These are phyloP conservation scores for Ataeniobius toweri DNA, from an alignment of 2,797 vertebrate species.

Conservation along the genomic window DNA sequence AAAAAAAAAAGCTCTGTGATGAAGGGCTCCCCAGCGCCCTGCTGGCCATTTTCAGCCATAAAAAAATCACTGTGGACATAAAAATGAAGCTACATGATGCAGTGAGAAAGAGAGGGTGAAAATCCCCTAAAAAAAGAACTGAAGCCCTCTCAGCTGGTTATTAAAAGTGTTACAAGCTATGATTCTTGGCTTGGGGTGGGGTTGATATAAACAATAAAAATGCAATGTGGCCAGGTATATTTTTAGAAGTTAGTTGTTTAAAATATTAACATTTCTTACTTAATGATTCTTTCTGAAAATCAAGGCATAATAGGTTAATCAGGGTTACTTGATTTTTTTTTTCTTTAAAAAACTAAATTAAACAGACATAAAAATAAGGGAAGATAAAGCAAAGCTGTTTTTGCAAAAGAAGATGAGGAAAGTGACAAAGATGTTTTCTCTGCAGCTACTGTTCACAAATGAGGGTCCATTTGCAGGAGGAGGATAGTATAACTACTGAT, in stretches of 20 bases:
- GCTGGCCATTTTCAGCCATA: conserved; percentile 1
- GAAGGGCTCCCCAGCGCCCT: not conserved
- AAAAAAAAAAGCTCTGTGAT: not conserved
- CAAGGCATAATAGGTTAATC: not conserved
- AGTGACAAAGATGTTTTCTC: not conserved
- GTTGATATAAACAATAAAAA: not conserved
- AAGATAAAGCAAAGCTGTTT: not conserved
- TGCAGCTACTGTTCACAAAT: not conserved
- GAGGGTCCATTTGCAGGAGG: not conserved
- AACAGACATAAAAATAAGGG: not conserved
- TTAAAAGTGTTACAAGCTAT: not conserved
- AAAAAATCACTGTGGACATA: not conserved
- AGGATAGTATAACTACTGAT: not conserved
- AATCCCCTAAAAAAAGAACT: not conserved
- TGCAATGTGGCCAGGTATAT: not conserved
- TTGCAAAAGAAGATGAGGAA: not conserved
- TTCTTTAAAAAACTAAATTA: not conserved
- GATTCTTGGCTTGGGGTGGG: not conserved
- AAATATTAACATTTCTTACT: not conserved
- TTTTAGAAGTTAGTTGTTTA: not conserved
- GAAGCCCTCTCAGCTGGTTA: not conserved
- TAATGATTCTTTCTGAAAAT: not conserved
- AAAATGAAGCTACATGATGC: not conserved
- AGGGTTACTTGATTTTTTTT: not conserved
- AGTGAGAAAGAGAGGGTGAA: not conserved